Base-by-base conservation (phyloP, 1,140 invertebrate genomes). In the Physella acuta region DNA sequence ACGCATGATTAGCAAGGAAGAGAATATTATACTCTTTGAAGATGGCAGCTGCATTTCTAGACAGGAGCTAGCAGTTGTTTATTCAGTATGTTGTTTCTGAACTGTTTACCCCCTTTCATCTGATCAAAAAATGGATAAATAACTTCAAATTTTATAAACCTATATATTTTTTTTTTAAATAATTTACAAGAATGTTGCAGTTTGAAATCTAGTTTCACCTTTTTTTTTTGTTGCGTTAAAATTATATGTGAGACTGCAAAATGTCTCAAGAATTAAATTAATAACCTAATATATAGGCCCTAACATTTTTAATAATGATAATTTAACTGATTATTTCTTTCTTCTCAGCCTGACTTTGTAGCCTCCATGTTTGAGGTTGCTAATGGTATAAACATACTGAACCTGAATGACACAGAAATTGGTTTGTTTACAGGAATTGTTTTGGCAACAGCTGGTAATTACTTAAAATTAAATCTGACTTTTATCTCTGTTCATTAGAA, bases 401-500 rank as follows among this genome's bases (percentile, higher is more conserved):
- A 90, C 72, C 84, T 95, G 73, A 92, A 91, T 75, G 95, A 97
- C 76, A 92, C 93, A 11, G 95, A 98, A 86, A 86, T 97, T 71
- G 95, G 93, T 0, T 85, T 98, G 30, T 94, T 94, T 84, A 93
- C 92, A 5, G 93, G 92, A 20, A 90, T 93, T 60, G 91, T 97
- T 58, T 86, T 98, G 56, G 87, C 95, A 56, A 91, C 91, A 58
- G 89, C 93, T 60, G 92, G 87, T 88, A 78, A 76, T 72, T 73
- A 20, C 31, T 44, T n/a, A n/a, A n/a, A n/a, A n/a, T n/a, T n/a
- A n/a, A n/a, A n/a, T n/a, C n/a, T n/a, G n/a, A n/a, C n/a, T n/a
- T n/a, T n/a, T n/a, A n/a, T n/a, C n/a, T n/a, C n/a, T n/a, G n/a
- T n/a, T n/a, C n/a, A n/a, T n/a, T n/a, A n/a, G n/a, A n/a, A n/a